Percentiles rank a stretch among this genome's conserved stretches.
Evolutionary conservation across 1,140 invertebrate species (phyloP).

Genomic region (Calephelis nemesis): DNA sequence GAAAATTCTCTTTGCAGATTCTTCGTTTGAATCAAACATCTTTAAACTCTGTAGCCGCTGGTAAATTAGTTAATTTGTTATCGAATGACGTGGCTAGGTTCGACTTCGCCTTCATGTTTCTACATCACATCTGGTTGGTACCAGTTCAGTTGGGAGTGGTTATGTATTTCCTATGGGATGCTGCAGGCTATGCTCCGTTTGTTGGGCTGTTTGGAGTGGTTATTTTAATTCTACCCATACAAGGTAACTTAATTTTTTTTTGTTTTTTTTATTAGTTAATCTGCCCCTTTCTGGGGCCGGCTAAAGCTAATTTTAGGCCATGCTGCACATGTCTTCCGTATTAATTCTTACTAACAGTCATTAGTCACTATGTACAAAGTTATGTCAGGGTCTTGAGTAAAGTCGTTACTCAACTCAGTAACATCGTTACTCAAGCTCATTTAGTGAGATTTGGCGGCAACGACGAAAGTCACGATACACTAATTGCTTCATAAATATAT

Average conservation of each 20-base stretch:
- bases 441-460: too few species aligned
- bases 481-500: too few species aligned
- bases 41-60: constrained; percentile 85
- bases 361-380: too few species aligned
- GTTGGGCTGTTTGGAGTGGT: constrained; percentile 84
- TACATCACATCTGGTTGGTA: constrained; percentile 85
- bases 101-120: constrained; percentile 81
- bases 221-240: constrained; percentile 82
- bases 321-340: too few species aligned
- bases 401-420: too few species aligned
- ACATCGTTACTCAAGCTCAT: too few species aligned
- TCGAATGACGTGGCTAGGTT: constrained; percentile 89
- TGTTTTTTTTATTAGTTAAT: neutral
- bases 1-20: constrained; percentile 59
- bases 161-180: constrained; percentile 84
- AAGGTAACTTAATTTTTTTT: constrained; percentile 74
- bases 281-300: too few species aligned
- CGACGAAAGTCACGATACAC: too few species aligned
- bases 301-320: too few species aligned
- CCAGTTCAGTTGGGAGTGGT: constrained; percentile 83
- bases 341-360: too few species aligned
- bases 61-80: constrained; percentile 91
- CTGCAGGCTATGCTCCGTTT: constrained; percentile 82
- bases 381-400: too few species aligned
- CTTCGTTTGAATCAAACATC: constrained; percentile 83